These are phyloP conservation scores for Daubentonia madagascariensis DNA, from an alignment of 2,113 vertebrate genomes.

Conservation along the genomic window DNA sequence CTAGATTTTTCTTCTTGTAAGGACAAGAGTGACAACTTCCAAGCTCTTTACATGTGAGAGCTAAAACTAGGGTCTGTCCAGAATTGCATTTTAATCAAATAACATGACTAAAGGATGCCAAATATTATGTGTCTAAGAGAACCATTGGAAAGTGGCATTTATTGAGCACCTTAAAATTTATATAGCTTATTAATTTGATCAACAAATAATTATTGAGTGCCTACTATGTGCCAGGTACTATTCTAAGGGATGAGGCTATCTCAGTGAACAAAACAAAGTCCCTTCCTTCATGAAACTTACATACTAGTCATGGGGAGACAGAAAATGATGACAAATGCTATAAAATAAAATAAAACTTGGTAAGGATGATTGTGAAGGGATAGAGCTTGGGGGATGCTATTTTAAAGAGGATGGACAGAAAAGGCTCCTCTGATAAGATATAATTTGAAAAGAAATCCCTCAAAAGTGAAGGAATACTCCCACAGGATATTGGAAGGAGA, in stretches of 20 bases:
- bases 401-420: not conserved
- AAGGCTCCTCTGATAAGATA: not conserved
- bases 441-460: not conserved
- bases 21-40: not conserved
- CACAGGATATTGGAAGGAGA: not conserved
- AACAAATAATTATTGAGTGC: not conserved
- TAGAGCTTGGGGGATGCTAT: not conserved
- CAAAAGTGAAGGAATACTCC: not conserved
- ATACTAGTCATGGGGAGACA: not conserved
- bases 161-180: not conserved
- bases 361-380: not conserved
- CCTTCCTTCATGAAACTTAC: not conserved
- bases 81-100: not conserved
- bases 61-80: not conserved
- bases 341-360: not conserved
- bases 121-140: not conserved
- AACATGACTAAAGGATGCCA: not conserved
- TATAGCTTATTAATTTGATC: not conserved
- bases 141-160: not conserved
- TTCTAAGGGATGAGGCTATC: not conserved
- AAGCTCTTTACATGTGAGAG: not conserved
- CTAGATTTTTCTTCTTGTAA: not conserved
- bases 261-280: not conserved
- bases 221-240: not conserved
- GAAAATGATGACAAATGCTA: not conserved